These are phyloP conservation scores for Heteromormyrus szaboi DNA, from an alignment of 2,797 vertebrate species.

Conservation along the genomic window DNA sequence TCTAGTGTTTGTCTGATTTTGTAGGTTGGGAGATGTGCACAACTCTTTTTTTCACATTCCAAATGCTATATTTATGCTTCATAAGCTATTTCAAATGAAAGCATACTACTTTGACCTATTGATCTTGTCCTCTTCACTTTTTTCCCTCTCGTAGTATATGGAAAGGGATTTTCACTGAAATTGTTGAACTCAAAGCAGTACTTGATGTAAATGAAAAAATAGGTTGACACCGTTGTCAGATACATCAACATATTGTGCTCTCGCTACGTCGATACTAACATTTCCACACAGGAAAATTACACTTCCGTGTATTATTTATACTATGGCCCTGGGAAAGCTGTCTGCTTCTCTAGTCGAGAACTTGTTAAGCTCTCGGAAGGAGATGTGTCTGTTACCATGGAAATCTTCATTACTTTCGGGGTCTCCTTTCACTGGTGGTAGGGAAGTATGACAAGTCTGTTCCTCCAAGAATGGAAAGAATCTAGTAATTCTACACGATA, in stretches of 20 bases:
- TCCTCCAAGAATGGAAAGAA: conserved; percentile 18
- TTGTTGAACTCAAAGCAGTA: not conserved
- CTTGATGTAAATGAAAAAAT: not conserved
- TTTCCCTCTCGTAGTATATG: not conserved
- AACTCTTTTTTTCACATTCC: not conserved
- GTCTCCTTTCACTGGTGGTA: conserved; percentile 27
- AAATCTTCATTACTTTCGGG: conserved; percentile 33
- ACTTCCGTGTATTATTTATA: not conserved
- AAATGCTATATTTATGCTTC: not conserved
- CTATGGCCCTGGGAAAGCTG: not conserved
- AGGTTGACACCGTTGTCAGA: not conserved
- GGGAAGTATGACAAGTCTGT: conserved; percentile 31
- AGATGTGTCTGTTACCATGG: conserved; percentile 48
- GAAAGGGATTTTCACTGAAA: not conserved
- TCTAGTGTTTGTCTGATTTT: not conserved
- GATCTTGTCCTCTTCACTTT: not conserved
- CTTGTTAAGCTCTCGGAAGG: conserved; percentile 23
- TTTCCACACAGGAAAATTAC: not conserved
- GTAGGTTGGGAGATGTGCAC: not conserved
- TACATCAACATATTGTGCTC: not conserved
- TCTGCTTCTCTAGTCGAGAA: conserved; percentile 19
- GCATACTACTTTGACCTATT: not conserved
- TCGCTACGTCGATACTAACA: not conserved
- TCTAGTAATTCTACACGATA: not conserved
- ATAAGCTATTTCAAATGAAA: not conserved